Evolutionary conservation across 2,888 invertebrate genomes (phyloP), one percentile per base, ranked within the genome.

Genomic region (Amphipyra berbera): DNA sequence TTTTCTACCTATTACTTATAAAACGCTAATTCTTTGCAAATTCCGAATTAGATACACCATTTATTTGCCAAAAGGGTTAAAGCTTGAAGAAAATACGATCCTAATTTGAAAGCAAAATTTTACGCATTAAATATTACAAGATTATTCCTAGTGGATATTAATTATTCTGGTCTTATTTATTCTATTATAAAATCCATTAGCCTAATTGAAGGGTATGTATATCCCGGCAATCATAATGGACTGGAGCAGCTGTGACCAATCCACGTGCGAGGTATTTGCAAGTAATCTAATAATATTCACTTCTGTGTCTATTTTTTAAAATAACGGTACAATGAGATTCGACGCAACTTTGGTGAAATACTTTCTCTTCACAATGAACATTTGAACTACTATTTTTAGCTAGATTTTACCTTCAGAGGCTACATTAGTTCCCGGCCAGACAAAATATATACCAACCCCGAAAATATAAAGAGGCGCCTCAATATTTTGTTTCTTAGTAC

Each of bases 121-220:
- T 15, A 4, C 42, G 9, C 35, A 35, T 48, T 15, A 48, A 48
- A 35, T 48, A 14, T 48, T 46, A 33, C 13, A 46, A 37, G 35
- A 14, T 10, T 14, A 9, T 48, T 48, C 35, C 10, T 15, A 15
- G 35, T 6, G 7, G 14, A 48, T 35, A 48, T 48, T 48, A 35
- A 33, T 47, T 47, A 47, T 47, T 47, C 46, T 12, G 27, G 13
- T 33, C 30, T 33, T 46, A 33, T 15, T 37, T 48, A 48, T 48
- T 35, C 15, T 15, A 48, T 35, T 48, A 46, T 38, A 40, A 47
- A 47, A 30, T 37, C 13, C n/a, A 33, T 46, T 50, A 46, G 30
- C 40, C 14, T 37, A 48, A 37, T 59, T 38, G 15, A 33, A n/a
- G 30, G 6, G 8, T 27, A 38, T 38, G 8, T 37, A 35, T 13